Evolutionary conservation across 92 coral and sea anemone genomes (phyloP).

Genomic region (Palythoa grandiflora): DNA sequence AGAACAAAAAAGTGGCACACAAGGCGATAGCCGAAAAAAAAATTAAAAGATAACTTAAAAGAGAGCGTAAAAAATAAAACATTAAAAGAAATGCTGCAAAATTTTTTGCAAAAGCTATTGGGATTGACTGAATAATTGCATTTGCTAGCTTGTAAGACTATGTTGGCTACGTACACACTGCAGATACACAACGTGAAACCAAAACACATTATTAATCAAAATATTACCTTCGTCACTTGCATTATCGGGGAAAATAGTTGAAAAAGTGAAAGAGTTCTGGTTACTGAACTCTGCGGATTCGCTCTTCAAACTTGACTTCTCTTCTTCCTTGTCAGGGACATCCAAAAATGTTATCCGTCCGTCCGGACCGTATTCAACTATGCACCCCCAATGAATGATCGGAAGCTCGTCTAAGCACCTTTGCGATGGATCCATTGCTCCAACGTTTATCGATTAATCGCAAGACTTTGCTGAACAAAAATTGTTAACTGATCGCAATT

Average conservation of each 20-base stretch:
- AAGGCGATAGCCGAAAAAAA: too few species aligned
- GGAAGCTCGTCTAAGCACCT: neutral
- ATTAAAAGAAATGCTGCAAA: too few species aligned
- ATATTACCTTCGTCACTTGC: conserved; percentile 9
- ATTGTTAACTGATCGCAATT: too few species aligned
- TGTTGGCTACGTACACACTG: too few species aligned
- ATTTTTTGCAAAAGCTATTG: too few species aligned
- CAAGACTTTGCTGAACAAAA: neutral
- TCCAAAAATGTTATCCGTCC: neutral
- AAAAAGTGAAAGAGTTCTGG: neutral
- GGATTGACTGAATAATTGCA: too few species aligned
- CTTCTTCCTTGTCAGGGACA: neutral
- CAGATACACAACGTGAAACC: too few species aligned
- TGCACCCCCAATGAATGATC: neutral
- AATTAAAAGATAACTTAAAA: too few species aligned
- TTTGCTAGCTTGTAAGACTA: too few species aligned
- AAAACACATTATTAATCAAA: neutral
- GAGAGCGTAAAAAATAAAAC: too few species aligned
- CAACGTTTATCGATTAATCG: neutral
- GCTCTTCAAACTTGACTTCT: neutral
- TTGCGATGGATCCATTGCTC: neutral
- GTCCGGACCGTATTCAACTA: neutral
- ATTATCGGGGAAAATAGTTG: neutral
- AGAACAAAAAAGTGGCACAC: too few species aligned
- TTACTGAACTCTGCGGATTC: neutral